Conservation (phyloP, 2,888 invertebrate genomes). For the Mallateleia sp. region DNA sequence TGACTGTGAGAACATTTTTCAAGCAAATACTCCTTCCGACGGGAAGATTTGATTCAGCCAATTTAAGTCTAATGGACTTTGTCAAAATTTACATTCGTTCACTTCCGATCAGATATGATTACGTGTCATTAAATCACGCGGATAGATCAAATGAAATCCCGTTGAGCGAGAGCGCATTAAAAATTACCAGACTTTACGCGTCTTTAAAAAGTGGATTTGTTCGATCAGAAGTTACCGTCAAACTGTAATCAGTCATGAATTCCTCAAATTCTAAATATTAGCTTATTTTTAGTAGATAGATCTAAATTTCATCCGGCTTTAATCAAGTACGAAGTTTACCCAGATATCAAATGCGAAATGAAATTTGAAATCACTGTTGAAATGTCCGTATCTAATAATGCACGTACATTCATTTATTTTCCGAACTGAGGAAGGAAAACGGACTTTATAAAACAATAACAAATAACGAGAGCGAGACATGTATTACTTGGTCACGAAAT, state of each 20-base stretch:
- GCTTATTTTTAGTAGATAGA: slow-evolving; percentile 1
- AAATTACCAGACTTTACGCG: neutral
- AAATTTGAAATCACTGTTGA: slow-evolving; percentile 15
- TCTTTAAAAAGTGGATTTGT: neutral
- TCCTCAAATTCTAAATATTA: neutral
- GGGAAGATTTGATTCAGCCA: slow-evolving; percentile 6
- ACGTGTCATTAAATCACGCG: neutral
- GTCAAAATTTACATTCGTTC: neutral
- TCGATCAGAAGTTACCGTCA: neutral
- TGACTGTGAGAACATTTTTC: slow-evolving; percentile 23
- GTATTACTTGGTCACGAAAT: slow-evolving; percentile 15
- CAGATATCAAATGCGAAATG: slow-evolving; percentile 14
- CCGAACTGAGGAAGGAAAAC: slow-evolving; percentile 3
- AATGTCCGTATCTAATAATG: neutral
- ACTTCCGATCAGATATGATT: neutral
- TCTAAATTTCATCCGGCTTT: neutral
- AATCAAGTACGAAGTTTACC: slow-evolving; percentile 12
- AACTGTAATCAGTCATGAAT: neutral
- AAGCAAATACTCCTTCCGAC: neutral
- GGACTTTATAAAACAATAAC: slow-evolving; percentile 40
- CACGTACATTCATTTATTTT: neutral
- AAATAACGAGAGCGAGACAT: slow-evolving; percentile 10
- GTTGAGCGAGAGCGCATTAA: neutral
- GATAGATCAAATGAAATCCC: neutral
- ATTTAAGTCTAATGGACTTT: slow-evolving; percentile 14